Percentiles rank a stretch among this genome's conserved stretches.
Conservation (phyloP, 2,888 invertebrate genomes). For the Archaeoteleia sp. region DNA sequence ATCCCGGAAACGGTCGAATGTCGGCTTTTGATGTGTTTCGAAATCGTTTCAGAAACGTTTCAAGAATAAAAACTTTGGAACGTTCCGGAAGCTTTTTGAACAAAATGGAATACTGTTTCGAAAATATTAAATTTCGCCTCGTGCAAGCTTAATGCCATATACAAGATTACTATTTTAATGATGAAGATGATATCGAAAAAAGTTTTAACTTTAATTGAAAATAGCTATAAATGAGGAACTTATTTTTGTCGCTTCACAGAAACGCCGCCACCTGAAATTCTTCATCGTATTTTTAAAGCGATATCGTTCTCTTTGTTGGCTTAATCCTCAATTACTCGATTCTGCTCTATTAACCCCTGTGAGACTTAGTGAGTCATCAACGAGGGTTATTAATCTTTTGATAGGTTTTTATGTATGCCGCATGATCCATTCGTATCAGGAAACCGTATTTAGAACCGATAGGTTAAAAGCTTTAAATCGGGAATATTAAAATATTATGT, state of each 20-base stretch:
- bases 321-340: conserved; percentile 38
- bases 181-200: conserved; percentile 28
- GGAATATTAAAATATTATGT: too few relatives aligned
- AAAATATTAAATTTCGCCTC: too few relatives aligned
- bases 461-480: too few relatives aligned
- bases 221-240: conserved; percentile 9
- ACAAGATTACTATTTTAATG: conserved; percentile 32
- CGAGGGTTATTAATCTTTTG: conserved; percentile 17
- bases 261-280: neutral
- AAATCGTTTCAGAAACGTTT: conserved; percentile 11
- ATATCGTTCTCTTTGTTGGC: conserved; percentile 20
- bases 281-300: conserved; percentile 18
- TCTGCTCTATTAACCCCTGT: conserved; percentile 38
- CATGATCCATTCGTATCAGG: too few relatives aligned
- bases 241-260: conserved; percentile 5
- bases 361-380: conserved; percentile 22
- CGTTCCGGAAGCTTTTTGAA: conserved; percentile 19
- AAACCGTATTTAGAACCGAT: too few relatives aligned
- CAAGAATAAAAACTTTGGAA: conserved; percentile 19
- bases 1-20: too few relatives aligned
- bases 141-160: conserved; percentile 27
- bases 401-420: conserved; percentile 11
- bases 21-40: conserved; percentile 15
- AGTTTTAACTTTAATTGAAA: conserved; percentile 31
- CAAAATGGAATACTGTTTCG: too few relatives aligned